phyloP scores from a whole-genome alignment of 2,113 vertebrate species.

The Corydoras sp. region DNA sequence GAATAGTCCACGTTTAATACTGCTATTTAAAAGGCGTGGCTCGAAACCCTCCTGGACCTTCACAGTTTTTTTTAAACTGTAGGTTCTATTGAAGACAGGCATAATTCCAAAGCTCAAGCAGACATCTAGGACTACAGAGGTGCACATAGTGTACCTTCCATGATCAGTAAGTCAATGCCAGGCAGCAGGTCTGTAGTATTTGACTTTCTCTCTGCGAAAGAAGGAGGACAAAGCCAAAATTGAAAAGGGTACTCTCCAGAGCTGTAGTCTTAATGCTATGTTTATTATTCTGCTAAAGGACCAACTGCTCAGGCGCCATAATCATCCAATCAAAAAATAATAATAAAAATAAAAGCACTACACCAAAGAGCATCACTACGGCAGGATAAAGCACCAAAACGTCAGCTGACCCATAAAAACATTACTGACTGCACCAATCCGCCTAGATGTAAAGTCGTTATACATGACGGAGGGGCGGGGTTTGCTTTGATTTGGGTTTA shows the following conservation, averaged over 20 bases:
- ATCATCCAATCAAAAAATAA: too few relatives aligned
- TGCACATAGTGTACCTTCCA: constrained; percentile 66
- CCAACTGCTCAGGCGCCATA: background rate
- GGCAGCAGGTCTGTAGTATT: constrained; percentile 86
- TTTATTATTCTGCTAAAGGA: background rate
- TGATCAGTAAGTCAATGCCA: constrained; percentile 90
- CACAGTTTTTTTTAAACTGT: background rate
- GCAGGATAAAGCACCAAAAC: too few relatives aligned
- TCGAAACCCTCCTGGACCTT: background rate
- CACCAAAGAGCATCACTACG: too few relatives aligned
- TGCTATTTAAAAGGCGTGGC: too few relatives aligned
- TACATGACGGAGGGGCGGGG: too few relatives aligned
- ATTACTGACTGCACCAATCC: too few relatives aligned
- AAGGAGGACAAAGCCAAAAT: constrained; percentile 73
- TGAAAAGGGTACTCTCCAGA: constrained; percentile 28
- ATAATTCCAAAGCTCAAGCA: background rate
- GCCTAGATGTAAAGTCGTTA: too few relatives aligned
- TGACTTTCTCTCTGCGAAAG: constrained; percentile 85
- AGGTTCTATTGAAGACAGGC: background rate
- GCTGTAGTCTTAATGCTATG: background rate
- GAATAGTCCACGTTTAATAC: too few relatives aligned
- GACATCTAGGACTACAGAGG: constrained; percentile 28
- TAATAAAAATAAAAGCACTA: too few relatives aligned
- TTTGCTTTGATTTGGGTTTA: too few relatives aligned
- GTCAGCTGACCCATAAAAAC: too few relatives aligned